Evolutionary conservation across 2,797 vertebrate species (phyloP).

Genomic region (Cottoperca gobio): DNA sequence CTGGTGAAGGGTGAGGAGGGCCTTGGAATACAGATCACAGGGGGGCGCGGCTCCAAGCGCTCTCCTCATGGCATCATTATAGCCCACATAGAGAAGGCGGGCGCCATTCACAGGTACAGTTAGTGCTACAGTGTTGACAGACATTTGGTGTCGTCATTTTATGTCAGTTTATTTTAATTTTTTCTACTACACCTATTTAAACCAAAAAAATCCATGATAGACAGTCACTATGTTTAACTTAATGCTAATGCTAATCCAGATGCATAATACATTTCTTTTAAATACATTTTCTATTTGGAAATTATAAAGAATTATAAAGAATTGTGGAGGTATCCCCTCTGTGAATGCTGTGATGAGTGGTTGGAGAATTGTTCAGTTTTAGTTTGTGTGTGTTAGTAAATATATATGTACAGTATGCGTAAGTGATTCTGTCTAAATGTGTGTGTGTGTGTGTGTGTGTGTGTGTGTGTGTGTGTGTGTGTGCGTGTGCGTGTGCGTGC

Average conservation of each 20-base stretch:
- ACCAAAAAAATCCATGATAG: background rate
- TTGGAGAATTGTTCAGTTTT: background rate
- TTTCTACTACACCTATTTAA: background rate
- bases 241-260: background rate
- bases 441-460: background rate
- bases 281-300: background rate
- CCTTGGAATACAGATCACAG: conserved; percentile 96
- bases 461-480: background rate
- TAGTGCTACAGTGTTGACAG: too few species aligned
- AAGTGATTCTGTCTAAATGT: background rate
- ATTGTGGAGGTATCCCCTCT: too few species aligned
- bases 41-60: conserved; percentile 94
- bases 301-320: too few species aligned
- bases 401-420: background rate
- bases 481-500: background rate
- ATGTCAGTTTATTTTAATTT: background rate
- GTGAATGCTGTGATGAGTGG: too few species aligned
- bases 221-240: background rate
- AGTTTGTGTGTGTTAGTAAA: background rate
- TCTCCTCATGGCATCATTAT: conserved; percentile 94
- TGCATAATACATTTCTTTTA: too few species aligned
- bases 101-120: conserved; percentile 93
- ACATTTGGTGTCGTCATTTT: background rate
- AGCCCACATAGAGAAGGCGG: conserved; percentile 92
- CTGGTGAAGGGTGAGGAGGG: conserved; percentile 94